Evolutionary conservation across 2,797 vertebrate species (phyloP).

Genomic region (Alcedo quadribrachys): DNA sequence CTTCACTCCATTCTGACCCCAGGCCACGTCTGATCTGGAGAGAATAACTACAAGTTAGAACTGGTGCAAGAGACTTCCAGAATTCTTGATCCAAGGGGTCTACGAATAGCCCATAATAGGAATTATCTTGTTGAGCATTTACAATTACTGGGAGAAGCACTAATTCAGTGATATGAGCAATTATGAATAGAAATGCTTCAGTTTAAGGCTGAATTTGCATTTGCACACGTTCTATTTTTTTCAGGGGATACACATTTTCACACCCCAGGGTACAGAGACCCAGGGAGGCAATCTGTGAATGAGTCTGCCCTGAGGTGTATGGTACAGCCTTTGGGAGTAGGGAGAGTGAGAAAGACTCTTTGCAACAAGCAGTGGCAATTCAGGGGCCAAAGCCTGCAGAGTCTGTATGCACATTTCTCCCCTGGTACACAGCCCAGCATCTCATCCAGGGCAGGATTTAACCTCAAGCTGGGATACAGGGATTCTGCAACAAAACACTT

Average conservation of each 20-base stretch:
- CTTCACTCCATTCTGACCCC: background rate
- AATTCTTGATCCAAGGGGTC: background rate
- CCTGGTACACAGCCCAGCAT: background rate
- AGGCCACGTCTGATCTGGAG: background rate
- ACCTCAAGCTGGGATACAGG: background rate
- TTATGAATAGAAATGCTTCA: background rate
- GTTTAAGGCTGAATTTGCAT: background rate
- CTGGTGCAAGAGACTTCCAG: background rate
- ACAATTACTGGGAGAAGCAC: background rate
- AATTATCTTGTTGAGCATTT: background rate
- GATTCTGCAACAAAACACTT: background rate
- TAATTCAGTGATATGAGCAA: background rate
- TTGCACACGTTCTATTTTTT: background rate
- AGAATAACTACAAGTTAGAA: background rate
- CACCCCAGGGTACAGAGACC: background rate
- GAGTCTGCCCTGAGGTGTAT: background rate
- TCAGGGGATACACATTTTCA: background rate
- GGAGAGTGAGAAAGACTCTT: background rate
- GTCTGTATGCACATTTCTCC: background rate
- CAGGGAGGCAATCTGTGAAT: background rate
- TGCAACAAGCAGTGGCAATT: background rate
- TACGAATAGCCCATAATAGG: background rate
- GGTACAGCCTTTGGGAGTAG: background rate
- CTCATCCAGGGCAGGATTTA: background rate
- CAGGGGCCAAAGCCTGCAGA: background rate